Conservation (phyloP, 2,888 invertebrate species). For the Eupithecia pulchellata region DNA sequence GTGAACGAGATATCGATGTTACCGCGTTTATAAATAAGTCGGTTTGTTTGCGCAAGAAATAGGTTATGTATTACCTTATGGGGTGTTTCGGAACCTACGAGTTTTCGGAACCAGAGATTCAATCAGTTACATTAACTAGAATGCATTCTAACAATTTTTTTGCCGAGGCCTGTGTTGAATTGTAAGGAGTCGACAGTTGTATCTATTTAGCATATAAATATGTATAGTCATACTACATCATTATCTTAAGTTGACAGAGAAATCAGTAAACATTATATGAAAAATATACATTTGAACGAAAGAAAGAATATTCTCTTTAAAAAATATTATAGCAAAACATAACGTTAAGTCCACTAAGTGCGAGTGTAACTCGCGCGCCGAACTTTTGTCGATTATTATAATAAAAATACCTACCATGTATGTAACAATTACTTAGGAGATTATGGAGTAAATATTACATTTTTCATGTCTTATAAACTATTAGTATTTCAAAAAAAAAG, state of each 20-base stretch:
- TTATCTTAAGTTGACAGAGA: too few relatives aligned
- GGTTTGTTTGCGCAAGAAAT: neutral
- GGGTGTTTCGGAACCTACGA: neutral
- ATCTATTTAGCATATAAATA: too few relatives aligned
- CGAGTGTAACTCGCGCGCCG: too few relatives aligned
- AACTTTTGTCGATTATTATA: too few relatives aligned
- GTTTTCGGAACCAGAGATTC: neutral
- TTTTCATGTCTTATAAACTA: too few relatives aligned
- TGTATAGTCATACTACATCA: too few relatives aligned
- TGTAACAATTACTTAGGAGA: too few relatives aligned
- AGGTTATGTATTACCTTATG: neutral
- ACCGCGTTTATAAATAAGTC: conserved; percentile 5
- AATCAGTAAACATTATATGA: neutral
- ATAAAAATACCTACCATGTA: too few relatives aligned
- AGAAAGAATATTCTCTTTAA: neutral
- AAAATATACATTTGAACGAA: neutral
- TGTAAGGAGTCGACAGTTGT: neutral
- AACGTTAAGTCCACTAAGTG: too few relatives aligned
- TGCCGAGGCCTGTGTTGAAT: neutral
- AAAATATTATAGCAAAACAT: too few relatives aligned
- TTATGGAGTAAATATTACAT: too few relatives aligned
- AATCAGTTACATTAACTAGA: neutral
- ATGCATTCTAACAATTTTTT: neutral
- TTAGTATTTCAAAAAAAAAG: too few relatives aligned
- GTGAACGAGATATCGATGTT: conserved; percentile 22